These are phyloP conservation scores for Myanophis thanlyinensis DNA, from an alignment of 2,113 vertebrate genomes.

Conservation along the genomic window DNA sequence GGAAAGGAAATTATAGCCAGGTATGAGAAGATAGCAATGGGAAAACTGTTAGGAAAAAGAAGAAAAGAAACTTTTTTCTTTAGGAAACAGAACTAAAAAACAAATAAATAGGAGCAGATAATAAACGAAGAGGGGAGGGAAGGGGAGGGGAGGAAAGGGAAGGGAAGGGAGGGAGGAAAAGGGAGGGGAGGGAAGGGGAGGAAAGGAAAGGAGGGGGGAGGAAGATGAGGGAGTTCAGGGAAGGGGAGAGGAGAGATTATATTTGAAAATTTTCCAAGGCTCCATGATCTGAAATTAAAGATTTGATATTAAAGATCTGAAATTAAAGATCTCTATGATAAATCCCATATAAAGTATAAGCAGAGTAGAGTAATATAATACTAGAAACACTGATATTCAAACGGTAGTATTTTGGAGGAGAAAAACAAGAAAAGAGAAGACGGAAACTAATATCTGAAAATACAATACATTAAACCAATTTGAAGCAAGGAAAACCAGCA, in stretches of 20 bases:
- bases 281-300: background rate
- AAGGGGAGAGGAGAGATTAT: background rate
- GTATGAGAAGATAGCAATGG: background rate
- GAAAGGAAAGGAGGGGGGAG: background rate
- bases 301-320: no score
- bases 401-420: background rate
- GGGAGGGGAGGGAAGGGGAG: background rate
- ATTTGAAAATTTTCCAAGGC: background rate
- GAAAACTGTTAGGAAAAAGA: background rate
- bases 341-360: background rate
- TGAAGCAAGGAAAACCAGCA: slow-evolving; percentile 15
- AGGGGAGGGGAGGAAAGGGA: background rate
- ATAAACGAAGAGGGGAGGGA: background rate
- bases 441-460: background rate
- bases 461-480: slow-evolving; percentile 10
- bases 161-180: background rate
- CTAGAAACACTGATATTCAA: background rate
- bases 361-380: background rate
- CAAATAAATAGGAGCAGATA: background rate
- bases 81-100: background rate
- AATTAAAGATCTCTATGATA: background rate
- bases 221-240: background rate
- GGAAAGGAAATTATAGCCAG: background rate
- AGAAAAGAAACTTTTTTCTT: background rate
- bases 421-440: background rate